Evolutionary conservation across 2,888 invertebrate species (phyloP).

Genomic region (Charanyca ferruginea): DNA sequence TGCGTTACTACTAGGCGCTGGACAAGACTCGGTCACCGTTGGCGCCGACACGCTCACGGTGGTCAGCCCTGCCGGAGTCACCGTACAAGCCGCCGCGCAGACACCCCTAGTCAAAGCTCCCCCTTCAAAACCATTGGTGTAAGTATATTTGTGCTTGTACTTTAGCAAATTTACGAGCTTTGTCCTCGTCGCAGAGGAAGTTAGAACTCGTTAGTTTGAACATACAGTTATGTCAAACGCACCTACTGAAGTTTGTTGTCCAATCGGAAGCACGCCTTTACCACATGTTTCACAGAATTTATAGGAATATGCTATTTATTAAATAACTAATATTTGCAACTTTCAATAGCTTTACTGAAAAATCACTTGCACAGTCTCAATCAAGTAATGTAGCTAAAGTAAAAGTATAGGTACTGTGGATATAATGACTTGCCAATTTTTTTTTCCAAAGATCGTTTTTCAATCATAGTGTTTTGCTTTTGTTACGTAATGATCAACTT

Average conservation of each 20-base stretch:
- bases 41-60: conserved; percentile 95
- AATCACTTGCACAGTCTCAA: background rate
- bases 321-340: conserved; percentile 21
- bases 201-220: conserved; percentile 63
- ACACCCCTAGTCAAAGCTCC: conserved; percentile 96
- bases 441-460: conserved; percentile 4
- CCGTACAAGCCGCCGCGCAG: conserved; percentile 96
- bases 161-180: conserved; percentile 44
- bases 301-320: conserved; percentile 24
- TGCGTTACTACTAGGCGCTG: conserved; percentile 94
- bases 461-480: background rate
- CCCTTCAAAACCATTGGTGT: conserved; percentile 96
- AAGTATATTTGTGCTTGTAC: conserved; percentile 76
- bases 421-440: too few species aligned
- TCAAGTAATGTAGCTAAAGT: background rate
- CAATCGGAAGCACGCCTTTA: conserved; percentile 48
- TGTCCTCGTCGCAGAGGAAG: conserved; percentile 56
- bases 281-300: conserved; percentile 45
- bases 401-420: too few species aligned
- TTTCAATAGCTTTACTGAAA: conserved; percentile 8
- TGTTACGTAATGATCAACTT: too few species aligned
- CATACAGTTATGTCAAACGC: conserved; percentile 58
- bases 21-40: conserved; percentile 94
- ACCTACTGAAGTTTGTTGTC: conserved; percentile 56
- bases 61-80: conserved; percentile 96